phyloP scores from a whole-genome alignment of 2,888 invertebrate species.

The Germaria angustata region DNA sequence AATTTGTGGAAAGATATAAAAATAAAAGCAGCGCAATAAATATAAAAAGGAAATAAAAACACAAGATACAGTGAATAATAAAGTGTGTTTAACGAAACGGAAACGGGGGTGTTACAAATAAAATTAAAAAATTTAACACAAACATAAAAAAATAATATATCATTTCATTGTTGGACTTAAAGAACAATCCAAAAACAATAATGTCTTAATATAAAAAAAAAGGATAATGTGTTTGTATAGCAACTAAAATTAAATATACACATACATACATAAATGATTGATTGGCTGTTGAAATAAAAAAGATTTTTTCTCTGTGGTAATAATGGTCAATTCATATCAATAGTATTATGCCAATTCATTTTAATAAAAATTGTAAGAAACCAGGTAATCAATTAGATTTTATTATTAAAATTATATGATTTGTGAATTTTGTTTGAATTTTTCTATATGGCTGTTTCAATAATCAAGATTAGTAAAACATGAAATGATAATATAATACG shows the following conservation, averaged over 20 bases:
- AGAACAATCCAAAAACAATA: slow-evolving; percentile 1
- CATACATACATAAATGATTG: too few species aligned
- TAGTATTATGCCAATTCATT: background rate
- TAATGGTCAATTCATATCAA: background rate
- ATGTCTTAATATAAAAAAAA: background rate
- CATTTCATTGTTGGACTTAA: background rate
- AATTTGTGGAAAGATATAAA: slow-evolving; percentile 8
- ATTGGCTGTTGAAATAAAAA: too few species aligned
- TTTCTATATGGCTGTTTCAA: too few species aligned
- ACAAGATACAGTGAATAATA: background rate
- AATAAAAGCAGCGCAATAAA: background rate
- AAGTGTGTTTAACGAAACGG: slow-evolving; percentile 4
- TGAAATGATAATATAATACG: too few species aligned
- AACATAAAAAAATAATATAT: background rate
- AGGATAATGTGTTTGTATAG: background rate
- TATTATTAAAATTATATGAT: too few species aligned
- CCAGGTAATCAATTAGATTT: background rate
- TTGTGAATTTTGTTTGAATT: too few species aligned
- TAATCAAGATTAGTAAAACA: too few species aligned
- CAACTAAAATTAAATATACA: too few species aligned
- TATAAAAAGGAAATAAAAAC: background rate
- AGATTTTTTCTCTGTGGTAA: too few species aligned
- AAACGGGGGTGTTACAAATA: background rate
- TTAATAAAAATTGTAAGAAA: background rate
- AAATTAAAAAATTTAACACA: background rate